phyloP scores from a whole-genome alignment of 2,797 vertebrate genomes.

The Chaetodon trifasciatus region DNA sequence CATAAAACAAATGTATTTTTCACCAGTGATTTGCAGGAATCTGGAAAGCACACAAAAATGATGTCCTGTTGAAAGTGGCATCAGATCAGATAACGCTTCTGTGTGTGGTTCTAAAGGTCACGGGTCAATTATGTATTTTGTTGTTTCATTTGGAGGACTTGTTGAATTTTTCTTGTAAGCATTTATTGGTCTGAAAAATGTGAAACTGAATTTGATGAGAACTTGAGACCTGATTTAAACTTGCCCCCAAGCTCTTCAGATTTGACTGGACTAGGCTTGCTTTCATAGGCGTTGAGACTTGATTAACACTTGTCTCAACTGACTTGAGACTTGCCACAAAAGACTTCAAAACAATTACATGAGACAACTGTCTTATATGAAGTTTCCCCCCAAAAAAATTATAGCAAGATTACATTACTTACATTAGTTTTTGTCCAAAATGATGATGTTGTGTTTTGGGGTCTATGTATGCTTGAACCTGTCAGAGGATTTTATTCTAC shows the following conservation, averaged over 20 bases:
- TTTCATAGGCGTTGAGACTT: not conserved
- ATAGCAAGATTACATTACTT: constrained; percentile 5
- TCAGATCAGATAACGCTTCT: not conserved
- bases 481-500: not conserved
- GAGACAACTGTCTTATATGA: not conserved
- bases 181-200: not conserved
- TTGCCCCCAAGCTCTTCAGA: not conserved
- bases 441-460: not conserved
- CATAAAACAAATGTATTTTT: not conserved
- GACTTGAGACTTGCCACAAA: not conserved
- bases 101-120: not conserved
- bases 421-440: constrained; percentile 20
- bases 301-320: not conserved
- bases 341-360: not conserved
- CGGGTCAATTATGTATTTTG: not conserved
- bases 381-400: not conserved
- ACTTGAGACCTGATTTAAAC: not conserved
- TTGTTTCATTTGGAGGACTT: not conserved
- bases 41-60: not conserved
- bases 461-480: constrained; percentile 1
- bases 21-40: not conserved
- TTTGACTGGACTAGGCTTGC: not conserved
- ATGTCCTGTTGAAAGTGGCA: not conserved
- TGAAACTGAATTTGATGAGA: constrained; percentile 6
- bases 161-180: not conserved